Percentiles rank a stretch among this genome's conserved stretches.
phyloP scores from a whole-genome alignment of 2,113 vertebrate species.

The Neotragus moschatus region DNA sequence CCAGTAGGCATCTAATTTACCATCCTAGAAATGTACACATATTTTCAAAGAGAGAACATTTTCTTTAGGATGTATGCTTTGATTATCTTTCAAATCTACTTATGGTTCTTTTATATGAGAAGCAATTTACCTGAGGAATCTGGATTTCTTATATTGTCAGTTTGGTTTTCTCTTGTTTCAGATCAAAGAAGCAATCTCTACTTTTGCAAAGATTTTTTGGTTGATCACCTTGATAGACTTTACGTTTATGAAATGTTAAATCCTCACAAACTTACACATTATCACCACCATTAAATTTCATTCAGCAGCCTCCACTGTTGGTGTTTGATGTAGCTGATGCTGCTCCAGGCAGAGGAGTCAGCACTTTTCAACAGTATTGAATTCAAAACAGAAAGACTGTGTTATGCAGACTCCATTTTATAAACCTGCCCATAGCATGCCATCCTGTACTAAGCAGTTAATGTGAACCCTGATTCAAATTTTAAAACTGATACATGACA shows the following conservation, averaged over 20 bases:
- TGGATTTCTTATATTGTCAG: slow-evolving; percentile 71
- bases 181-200: slow-evolving; percentile 77
- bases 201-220: slow-evolving; percentile 57
- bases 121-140: slow-evolving; percentile 77
- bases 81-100: slow-evolving; percentile 58
- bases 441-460: neutral
- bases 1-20: neutral
- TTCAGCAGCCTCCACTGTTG: slow-evolving; percentile 16
- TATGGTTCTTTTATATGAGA: slow-evolving; percentile 69
- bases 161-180: slow-evolving; percentile 80
- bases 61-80: slow-evolving; percentile 67
- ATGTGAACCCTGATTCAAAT: neutral
- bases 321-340: neutral
- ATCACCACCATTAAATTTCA: slow-evolving; percentile 69
- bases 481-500: neutral
- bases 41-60: slow-evolving; percentile 64
- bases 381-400: neutral
- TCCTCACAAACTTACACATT: slow-evolving; percentile 68
- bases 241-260: slow-evolving; percentile 79
- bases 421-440: neutral
- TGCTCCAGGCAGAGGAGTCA: neutral
- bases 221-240: slow-evolving; percentile 77
- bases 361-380: neutral
- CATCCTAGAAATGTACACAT: neutral
- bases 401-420: neutral